phyloP scores from a whole-genome alignment of 2,888 invertebrate species.

The Tetanocera ferruginea region DNA sequence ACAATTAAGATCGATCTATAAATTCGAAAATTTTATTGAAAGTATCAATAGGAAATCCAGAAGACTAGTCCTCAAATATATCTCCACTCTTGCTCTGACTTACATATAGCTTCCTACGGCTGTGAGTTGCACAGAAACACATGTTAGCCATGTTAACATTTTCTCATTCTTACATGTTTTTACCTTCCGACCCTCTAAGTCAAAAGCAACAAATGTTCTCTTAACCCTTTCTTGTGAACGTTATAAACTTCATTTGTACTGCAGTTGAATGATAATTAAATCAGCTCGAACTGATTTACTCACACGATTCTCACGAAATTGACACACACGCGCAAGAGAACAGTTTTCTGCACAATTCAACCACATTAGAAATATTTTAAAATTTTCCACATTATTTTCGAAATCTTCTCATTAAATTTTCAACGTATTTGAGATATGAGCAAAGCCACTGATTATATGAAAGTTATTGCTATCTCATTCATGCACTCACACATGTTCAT shows the following conservation, averaged over 20 bases:
- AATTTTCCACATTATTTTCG: constrained; percentile 20
- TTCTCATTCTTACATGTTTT: not conserved
- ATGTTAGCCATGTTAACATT: not conserved
- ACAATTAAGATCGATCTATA: too few relatives aligned
- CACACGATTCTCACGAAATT: not conserved
- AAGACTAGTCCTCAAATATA: not conserved
- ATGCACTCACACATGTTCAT: constrained; percentile 45
- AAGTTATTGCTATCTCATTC: constrained; percentile 28
- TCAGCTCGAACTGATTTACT: not conserved
- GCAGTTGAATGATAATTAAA: not conserved
- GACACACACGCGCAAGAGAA: not conserved
- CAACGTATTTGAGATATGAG: not conserved
- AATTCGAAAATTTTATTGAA: too few relatives aligned
- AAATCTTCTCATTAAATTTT: constrained; percentile 19
- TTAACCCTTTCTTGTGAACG: too few relatives aligned
- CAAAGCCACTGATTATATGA: constrained; percentile 32
- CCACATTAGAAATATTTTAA: not conserved
- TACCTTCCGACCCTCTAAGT: too few relatives aligned
- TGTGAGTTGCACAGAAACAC: not conserved
- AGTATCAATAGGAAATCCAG: not conserved
- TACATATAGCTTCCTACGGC: not conserved
- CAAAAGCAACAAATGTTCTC: not conserved
- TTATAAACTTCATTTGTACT: not conserved
- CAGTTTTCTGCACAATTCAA: not conserved
- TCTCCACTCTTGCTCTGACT: not conserved